phyloP scores from a whole-genome alignment of 2,797 vertebrate species.

The Anas bernieri region DNA sequence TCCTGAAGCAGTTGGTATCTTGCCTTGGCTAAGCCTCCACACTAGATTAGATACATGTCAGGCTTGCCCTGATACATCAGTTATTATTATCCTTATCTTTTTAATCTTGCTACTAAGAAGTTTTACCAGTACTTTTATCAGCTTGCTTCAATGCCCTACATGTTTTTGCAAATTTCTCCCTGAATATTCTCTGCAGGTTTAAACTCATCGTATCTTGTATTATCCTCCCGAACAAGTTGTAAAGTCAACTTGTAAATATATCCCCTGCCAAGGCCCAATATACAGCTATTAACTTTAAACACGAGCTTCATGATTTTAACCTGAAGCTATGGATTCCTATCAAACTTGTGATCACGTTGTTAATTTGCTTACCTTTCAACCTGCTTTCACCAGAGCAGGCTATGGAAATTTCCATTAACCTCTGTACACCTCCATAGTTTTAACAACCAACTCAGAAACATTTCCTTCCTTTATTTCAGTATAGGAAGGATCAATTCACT shows the following conservation, averaged over 20 bases:
- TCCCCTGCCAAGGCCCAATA: background rate
- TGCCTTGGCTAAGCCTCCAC: background rate
- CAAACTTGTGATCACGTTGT: background rate
- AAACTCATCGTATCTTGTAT: background rate
- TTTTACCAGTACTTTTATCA: background rate
- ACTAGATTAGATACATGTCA: background rate
- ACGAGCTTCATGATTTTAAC: background rate
- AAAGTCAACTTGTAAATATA: background rate
- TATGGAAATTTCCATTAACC: slow-evolving; percentile 36
- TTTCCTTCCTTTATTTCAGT: background rate
- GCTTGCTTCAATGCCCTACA: background rate
- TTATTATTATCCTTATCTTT: background rate
- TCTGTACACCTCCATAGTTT: background rate
- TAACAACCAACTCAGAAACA: background rate
- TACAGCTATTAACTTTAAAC: background rate
- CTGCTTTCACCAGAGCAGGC: background rate
- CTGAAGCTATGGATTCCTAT: slow-evolving; percentile 25
- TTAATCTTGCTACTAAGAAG: background rate
- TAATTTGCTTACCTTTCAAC: background rate
- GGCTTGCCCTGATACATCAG: background rate
- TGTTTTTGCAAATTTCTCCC: background rate
- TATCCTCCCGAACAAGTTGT: background rate
- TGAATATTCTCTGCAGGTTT: background rate
- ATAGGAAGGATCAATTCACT: background rate
- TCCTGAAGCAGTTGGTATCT: background rate